phyloP scores from a whole-genome alignment of 2,888 invertebrate genomes.

The Pyrrhosoma nymphula region DNA sequence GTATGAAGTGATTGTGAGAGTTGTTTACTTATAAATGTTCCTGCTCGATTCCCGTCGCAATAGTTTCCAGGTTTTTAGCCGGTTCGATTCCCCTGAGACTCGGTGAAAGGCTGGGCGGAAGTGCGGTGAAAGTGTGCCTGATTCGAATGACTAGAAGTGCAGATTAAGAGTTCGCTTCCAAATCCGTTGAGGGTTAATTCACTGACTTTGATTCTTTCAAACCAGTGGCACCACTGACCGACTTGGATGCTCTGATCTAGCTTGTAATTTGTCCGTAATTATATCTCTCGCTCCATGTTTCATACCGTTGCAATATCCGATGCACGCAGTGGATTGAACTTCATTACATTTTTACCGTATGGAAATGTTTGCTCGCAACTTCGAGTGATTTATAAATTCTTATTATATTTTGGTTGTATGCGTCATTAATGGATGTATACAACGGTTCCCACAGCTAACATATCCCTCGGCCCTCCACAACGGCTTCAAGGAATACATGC shows the following conservation, averaged over 20 bases:
- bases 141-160: not conserved
- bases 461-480: too few relatives aligned
- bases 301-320: too few relatives aligned
- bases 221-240: not conserved
- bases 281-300: too few relatives aligned
- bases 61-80: not conserved
- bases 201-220: not conserved
- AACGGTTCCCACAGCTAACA: too few relatives aligned
- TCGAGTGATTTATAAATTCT: too few relatives aligned
- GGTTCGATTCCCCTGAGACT: not conserved
- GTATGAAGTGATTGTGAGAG: not conserved
- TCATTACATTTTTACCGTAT: too few relatives aligned
- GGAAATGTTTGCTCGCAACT: too few relatives aligned
- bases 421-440: too few relatives aligned
- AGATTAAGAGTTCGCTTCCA: not conserved
- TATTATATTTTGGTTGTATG: too few relatives aligned
- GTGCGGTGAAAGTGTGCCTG: not conserved
- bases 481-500: too few relatives aligned
- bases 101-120: conserved; percentile 4
- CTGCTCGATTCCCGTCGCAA: not conserved
- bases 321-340: too few relatives aligned
- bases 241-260: not conserved
- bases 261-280: not conserved
- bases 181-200: not conserved
- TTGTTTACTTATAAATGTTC: not conserved